Conservation (phyloP, 2,888 invertebrate genomes). For the Pristionchus japonicus region DNA sequence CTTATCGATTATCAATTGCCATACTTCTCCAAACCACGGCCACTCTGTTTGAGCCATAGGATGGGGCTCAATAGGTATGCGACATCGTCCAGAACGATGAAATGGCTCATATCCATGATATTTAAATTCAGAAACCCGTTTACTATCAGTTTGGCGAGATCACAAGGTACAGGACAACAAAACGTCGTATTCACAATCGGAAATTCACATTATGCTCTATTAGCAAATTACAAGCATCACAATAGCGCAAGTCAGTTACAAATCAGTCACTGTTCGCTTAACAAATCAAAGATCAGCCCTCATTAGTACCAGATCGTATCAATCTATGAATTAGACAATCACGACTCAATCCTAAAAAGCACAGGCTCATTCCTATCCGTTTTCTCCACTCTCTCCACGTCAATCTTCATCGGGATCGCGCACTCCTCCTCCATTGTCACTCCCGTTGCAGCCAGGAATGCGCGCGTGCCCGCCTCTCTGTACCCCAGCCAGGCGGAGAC, state of each 20-base stretch:
- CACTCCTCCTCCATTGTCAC: not conserved
- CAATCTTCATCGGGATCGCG: not conserved
- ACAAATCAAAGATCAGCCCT: too few species aligned
- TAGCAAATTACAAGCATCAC: not conserved
- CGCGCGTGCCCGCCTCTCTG: not conserved
- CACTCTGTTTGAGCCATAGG: not conserved
- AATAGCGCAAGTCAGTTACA: not conserved
- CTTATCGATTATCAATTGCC: not conserved
- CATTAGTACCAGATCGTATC: too few species aligned
- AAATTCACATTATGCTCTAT: not conserved
- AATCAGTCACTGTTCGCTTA: not conserved
- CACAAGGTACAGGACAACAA: not conserved
- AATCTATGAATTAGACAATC: too few species aligned
- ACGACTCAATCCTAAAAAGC: not conserved
- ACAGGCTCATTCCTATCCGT: not conserved
- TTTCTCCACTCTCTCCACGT: not conserved
- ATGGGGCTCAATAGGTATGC: not conserved
- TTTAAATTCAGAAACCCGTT: not conserved
- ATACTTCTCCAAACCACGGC: not conserved
- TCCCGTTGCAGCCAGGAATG: not conserved
- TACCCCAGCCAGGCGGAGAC: slow-evolving; percentile 28
- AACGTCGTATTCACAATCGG: not conserved
- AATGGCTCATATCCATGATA: not conserved
- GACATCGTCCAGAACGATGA: not conserved
- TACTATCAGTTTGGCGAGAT: not conserved